These are phyloP conservation scores for Huso huso DNA, from an alignment of 2,797 vertebrate species.

Conservation along the genomic window DNA sequence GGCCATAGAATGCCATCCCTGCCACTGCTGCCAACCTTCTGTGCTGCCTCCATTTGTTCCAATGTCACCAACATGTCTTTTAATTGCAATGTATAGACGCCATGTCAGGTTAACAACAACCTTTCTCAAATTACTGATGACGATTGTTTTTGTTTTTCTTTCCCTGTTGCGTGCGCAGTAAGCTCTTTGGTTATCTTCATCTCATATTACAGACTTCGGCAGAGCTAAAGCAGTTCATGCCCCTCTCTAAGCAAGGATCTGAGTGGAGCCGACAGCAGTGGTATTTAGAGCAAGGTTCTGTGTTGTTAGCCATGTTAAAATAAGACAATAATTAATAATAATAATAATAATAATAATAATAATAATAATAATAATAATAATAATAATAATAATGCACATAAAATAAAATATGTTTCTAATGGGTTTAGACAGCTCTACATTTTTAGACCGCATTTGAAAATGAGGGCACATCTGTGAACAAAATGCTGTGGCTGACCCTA, in stretches of 20 bases:
- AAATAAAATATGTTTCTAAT: not conserved
- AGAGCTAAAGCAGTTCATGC: too few species aligned
- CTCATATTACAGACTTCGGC: slow-evolving; percentile 16
- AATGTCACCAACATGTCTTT: slow-evolving; percentile 37
- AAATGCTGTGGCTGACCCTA: too few species aligned
- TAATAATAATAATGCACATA: not conserved
- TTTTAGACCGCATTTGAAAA: not conserved
- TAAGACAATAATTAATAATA: not conserved
- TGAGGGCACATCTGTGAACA: too few species aligned
- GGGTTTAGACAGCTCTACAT: not conserved
- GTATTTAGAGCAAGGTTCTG: not conserved
- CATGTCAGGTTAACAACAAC: slow-evolving; percentile 28
- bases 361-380: not conserved
- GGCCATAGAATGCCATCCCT: slow-evolving; percentile 42
- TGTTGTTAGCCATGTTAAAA: not conserved
- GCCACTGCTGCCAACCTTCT: slow-evolving; percentile 36
- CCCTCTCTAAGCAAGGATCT: slow-evolving; percentile 4
- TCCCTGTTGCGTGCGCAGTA: not conserved
- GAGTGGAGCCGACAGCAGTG: not conserved
- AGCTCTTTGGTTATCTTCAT: slow-evolving; percentile 19
- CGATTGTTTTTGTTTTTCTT: slow-evolving; percentile 7
- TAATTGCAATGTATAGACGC: slow-evolving; percentile 52
- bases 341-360: too few species aligned
- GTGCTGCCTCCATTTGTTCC: slow-evolving; percentile 51
- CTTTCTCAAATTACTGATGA: slow-evolving; percentile 39